Evolutionary conservation across 2,797 vertebrate genomes (phyloP), one percentile per base, ranked within the genome.

Genomic region (Sus cebifrons): DNA sequence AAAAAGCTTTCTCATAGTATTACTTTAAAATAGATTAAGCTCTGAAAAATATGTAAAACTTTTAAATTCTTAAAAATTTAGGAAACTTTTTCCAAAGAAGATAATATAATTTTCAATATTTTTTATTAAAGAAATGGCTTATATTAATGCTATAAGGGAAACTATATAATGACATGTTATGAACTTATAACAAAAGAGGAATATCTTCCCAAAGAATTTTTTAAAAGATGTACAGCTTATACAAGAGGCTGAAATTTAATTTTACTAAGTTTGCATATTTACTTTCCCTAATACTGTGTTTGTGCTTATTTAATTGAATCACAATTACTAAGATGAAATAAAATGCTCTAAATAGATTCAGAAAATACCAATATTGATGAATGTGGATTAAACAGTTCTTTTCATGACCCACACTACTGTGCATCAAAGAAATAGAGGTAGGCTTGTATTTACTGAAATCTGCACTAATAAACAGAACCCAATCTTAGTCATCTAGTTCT

Each of bases 291-390:
- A 91, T 78, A 89, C 73, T 95, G 67, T 82, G 74, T 87, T 65
- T 98, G 91, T 97, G 87, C 93, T 97, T 97, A 93, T 83, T 81
- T 85, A 84, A 74, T 1, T 86, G 65, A 92, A 94, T 86, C 78
- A 88, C 29, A 96, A 54, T 92, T 92, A 89, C 67, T 62, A 85
- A 94, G 73, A 96, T 70, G 74, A 95, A 97, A 79, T 78, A 10
- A 89, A 92, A 96, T 79, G 32, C 25, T 88, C 68, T 73, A 73
- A 82, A 93, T 16, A 91, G n/a, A 87, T 70, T 65, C 20, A 23
- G 77, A 91, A 96, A 97, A 88, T 75, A 79, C 25, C 70, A 95
- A 4, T 75, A 79, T 21, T 92, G 32, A 70, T 84, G 17, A 84
- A 68, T 86, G 74, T 68, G 44, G 54, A 68, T 93, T 73, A 49